Conservation (phyloP, 2,113 vertebrate species). For the Acinonyx jubatus region DNA sequence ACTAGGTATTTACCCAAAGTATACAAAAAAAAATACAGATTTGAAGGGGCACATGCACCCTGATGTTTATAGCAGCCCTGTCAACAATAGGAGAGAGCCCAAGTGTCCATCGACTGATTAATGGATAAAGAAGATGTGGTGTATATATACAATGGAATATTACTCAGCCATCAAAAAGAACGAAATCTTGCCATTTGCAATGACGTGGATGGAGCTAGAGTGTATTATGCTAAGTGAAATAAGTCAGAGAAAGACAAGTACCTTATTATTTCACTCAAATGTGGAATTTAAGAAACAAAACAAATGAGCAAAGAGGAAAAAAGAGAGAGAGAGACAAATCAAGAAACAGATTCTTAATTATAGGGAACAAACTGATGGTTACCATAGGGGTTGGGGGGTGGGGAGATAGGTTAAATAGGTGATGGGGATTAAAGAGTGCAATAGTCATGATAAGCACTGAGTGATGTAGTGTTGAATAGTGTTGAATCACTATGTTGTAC, state of each 20-base stretch:
- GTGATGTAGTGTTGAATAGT: neutral
- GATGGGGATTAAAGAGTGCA: neutral
- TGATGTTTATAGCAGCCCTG: neutral
- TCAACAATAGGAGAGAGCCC: neutral
- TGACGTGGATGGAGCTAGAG: neutral
- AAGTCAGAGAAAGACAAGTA: neutral
- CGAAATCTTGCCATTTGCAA: neutral
- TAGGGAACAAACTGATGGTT: neutral
- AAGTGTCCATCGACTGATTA: neutral
- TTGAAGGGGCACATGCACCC: neutral
- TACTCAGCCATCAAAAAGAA: neutral
- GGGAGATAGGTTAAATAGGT: neutral
- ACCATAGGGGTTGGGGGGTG: neutral
- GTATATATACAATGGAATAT: neutral
- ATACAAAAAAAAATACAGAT: neutral
- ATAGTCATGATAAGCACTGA: neutral
- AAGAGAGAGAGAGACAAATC: neutral
- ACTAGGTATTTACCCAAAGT: neutral
- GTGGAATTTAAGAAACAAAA: neutral
- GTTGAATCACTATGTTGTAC: neutral
- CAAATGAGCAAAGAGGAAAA: neutral
- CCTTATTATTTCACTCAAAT: neutral
- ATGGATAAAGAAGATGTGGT: neutral
- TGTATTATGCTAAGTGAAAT: neutral
- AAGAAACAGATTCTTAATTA: neutral